A percentile compares a stretch with the other conserved stretches of the same genome.
Conservation (phyloP, 2,797 vertebrate species). For the Megalops cyprinoides region DNA sequence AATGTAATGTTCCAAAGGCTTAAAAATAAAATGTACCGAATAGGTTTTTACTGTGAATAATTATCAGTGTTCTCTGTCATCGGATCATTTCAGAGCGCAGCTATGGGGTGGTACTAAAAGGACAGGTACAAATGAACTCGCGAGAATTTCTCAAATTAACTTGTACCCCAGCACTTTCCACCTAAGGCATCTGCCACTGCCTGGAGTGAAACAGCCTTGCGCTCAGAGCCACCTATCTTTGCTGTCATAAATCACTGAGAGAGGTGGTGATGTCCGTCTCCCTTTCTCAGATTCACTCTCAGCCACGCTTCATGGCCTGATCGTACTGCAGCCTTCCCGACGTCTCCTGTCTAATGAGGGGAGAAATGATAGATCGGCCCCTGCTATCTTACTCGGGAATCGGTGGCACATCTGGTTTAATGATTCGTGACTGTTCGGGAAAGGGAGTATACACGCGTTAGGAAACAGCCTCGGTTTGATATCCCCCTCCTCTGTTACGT, state of each 20-base stretch:
- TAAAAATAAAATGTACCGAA: neutral
- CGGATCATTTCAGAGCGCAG: neutral
- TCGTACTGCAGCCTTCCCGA: neutral
- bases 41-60: too few relatives aligned
- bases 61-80: neutral
- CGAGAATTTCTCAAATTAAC: neutral
- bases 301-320: neutral
- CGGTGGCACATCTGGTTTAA: neutral
- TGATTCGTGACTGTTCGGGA: neutral
- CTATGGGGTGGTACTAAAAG: too few relatives aligned
- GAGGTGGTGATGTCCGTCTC: neutral
- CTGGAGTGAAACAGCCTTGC: neutral
- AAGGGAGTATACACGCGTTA: neutral
- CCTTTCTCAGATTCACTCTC: neutral
- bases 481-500: neutral
- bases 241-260: neutral
- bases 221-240: neutral
- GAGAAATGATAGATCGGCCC: neutral
- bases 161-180: neutral
- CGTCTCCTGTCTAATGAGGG: neutral
- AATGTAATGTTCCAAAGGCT: neutral
- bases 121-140: neutral
- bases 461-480: neutral
- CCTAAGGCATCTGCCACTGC: neutral
- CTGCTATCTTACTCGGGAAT: neutral